Conservation (phyloP, 1,140 invertebrate genomes). For the Ruditapes philippinarum region DNA sequence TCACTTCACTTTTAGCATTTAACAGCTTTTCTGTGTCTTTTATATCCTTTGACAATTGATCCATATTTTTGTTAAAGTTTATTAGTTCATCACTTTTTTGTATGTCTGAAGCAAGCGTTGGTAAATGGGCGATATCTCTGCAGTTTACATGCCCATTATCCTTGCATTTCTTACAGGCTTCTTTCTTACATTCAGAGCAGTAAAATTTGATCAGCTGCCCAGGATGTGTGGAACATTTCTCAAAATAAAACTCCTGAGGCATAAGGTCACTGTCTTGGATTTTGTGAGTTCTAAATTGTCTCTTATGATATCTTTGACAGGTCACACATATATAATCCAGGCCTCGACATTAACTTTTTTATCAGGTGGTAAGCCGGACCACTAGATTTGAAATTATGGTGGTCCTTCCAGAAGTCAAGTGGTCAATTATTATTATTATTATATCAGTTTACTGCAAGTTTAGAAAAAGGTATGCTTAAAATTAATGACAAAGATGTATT, state of each 20-base stretch:
- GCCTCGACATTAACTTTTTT: too few species aligned
- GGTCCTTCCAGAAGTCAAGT: too few species aligned
- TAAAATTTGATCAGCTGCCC: not conserved
- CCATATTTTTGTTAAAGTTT: not conserved
- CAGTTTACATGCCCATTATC: not conserved
- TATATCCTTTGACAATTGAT: not conserved
- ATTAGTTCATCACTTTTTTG: not conserved
- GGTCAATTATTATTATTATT: too few species aligned
- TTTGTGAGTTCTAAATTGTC: not conserved
- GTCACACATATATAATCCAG: not conserved
- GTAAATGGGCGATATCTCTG: not conserved
- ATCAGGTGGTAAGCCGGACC: too few species aligned
- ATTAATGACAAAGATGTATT: too few species aligned
- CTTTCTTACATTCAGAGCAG: not conserved
- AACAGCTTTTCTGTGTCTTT: not conserved
- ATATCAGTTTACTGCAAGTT: too few species aligned
- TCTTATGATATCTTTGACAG: not conserved
- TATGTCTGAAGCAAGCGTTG: not conserved
- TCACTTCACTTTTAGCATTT: not conserved
- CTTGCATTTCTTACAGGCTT: not conserved
- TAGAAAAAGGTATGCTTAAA: too few species aligned
- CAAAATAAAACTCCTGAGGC: not conserved
- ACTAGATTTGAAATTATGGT: too few species aligned
- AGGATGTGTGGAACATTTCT: not conserved
- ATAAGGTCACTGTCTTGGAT: not conserved